phyloP scores from a whole-genome alignment of 2,113 vertebrate species.

The Pollimyrus isidori region DNA sequence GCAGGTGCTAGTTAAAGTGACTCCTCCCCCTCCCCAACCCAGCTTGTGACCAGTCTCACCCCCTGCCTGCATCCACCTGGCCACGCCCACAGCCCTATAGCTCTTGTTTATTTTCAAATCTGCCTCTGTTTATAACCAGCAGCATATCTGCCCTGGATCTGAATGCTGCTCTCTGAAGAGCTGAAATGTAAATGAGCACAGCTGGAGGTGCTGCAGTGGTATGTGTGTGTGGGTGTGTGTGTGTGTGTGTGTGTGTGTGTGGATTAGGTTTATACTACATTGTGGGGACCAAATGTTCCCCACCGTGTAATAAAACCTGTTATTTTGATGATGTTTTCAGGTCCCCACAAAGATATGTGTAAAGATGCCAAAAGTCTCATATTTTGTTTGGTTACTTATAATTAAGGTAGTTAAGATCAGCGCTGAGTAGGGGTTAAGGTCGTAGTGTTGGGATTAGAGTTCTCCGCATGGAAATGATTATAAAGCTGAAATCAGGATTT shows the following conservation, averaged over 20 bases:
- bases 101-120: background rate
- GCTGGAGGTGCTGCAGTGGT: background rate
- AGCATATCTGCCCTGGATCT: background rate
- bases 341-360: too few species aligned
- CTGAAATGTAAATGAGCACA: background rate
- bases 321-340: too few species aligned
- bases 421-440: too few species aligned
- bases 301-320: too few species aligned
- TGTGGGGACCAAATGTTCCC: background rate
- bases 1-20: background rate
- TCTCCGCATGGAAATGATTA: too few species aligned
- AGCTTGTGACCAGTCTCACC: background rate
- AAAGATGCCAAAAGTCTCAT: too few species aligned
- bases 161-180: background rate
- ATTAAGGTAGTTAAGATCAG: too few species aligned
- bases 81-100: background rate
- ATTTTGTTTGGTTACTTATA: too few species aligned
- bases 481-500: background rate
- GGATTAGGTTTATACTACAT: background rate
- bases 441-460: too few species aligned
- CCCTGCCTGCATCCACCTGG: background rate
- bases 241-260: background rate
- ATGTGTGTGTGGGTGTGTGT: background rate
- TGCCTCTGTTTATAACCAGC: background rate
- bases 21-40: background rate